phyloP scores from a whole-genome alignment of 2,888 invertebrate genomes.

The Acleris holmiana region DNA sequence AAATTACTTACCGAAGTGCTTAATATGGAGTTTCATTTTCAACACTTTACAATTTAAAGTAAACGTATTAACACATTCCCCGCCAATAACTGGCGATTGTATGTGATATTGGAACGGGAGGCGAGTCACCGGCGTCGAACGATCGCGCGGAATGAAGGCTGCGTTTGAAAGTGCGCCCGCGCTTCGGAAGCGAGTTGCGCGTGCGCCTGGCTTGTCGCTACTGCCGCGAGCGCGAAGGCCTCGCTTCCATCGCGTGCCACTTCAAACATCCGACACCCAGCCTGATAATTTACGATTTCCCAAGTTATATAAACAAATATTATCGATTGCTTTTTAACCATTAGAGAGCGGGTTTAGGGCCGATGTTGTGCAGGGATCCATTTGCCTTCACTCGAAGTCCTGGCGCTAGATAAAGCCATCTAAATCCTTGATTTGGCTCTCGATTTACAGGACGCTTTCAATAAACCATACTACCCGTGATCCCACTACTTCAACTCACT shows the following conservation, averaged over 20 bases:
- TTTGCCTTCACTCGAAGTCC: too few relatives aligned
- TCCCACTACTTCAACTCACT: too few relatives aligned
- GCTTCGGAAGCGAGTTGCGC: slow-evolving; percentile 61
- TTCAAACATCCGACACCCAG: slow-evolving; percentile 59
- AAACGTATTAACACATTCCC: too few relatives aligned
- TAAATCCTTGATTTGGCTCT: too few relatives aligned
- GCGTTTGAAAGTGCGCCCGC: slow-evolving; percentile 44
- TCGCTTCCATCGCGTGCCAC: slow-evolving; percentile 56
- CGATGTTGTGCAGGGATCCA: too few relatives aligned
- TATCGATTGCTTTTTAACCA: slow-evolving; percentile 2
- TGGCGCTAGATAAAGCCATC: too few relatives aligned
- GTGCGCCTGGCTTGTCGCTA: slow-evolving; percentile 67
- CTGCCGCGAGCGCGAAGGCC: slow-evolving; percentile 51
- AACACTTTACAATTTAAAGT: too few relatives aligned
- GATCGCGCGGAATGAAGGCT: slow-evolving; percentile 44
- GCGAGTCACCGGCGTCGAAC: slow-evolving; percentile 56
- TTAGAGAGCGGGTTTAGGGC: not conserved
- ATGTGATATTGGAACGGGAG: too few relatives aligned
- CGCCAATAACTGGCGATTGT: too few relatives aligned
- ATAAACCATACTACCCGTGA: too few relatives aligned
- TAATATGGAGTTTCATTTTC: slow-evolving; percentile 71
- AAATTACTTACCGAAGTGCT: slow-evolving; percentile 69
- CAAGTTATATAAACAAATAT: slow-evolving; percentile 42
- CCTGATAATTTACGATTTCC: slow-evolving; percentile 38
- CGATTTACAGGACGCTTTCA: too few relatives aligned